Evolutionary conservation across 2,888 invertebrate genomes (phyloP).

Genomic region (Biston betularia): DNA sequence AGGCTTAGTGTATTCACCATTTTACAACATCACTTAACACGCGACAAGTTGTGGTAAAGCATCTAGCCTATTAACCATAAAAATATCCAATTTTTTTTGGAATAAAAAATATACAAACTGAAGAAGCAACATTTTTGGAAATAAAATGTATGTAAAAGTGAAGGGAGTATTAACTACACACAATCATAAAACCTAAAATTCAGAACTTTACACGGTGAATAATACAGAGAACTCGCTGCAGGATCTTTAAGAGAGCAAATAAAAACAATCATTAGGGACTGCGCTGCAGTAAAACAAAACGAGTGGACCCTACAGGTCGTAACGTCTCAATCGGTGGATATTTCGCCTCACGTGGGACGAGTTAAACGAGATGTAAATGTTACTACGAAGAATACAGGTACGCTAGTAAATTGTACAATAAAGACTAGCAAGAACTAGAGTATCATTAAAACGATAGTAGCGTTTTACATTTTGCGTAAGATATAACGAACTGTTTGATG

Average conservation of each 20-base stretch:
- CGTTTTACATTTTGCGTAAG: conserved; percentile 13
- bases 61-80: no score
- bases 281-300: conserved; percentile 60
- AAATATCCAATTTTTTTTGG: no score
- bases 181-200: conserved; percentile 10
- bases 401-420: conserved; percentile 19
- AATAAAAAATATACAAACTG: no score
- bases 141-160: no score
- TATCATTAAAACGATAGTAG: conserved; percentile 17
- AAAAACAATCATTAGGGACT: conserved; percentile 63
- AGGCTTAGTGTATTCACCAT: no score
- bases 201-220: conserved; percentile 13
- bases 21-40: no score
- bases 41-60: no score
- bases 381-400: conserved; percentile 30
- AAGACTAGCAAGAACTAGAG: conserved; percentile 13
- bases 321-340: conserved; percentile 74
- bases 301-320: conserved; percentile 68
- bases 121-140: not conserved
- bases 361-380: conserved; percentile 41
- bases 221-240: conserved; percentile 30
- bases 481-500: conserved; percentile 4
- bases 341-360: conserved; percentile 45
- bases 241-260: conserved; percentile 52
- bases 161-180: not conserved